Base-by-base conservation (phyloP, 2,888 invertebrate species). In the Drosophila cognata region DNA sequence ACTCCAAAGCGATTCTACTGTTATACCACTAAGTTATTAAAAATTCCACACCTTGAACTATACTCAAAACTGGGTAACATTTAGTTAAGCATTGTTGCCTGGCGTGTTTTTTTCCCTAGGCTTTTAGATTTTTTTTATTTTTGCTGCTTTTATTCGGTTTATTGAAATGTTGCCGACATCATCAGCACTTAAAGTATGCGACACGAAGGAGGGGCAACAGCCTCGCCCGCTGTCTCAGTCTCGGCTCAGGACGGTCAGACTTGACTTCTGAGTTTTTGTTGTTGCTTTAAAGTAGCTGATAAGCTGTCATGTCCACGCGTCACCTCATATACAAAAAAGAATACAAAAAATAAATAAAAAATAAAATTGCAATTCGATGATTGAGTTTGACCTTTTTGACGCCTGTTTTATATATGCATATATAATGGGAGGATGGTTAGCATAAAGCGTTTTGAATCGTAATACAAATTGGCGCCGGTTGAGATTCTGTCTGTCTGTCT, bases 301-400 rank as follows among this genome's bases (percentile, higher is more conserved):
- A 87, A 84, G 74, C 77, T 66, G 66, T 56, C 79, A 69, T 59
- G 66, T 75, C 77, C 73, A 74, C 73, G 72, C 79, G 76, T 41
- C 73, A 71, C 41, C 57, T 82, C 71, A 59, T 68, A 84, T 81
- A 74, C 13, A 25, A 57, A 51, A 41, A 38, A 43, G 50, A 46
- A 21, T 21, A 21, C 21, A 18, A 35, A 13, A 35, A 33, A 33
- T 33, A 21, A 21, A 58, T n/a, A 59, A 10, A 62, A 21, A 21
- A 21, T 7, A 62, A 74, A 74, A 60, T 25, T 79, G 79, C 60
- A 79, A 79, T 75, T 71, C 53, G 60, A 78, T 78, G 67, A 63
- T 60, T 58, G 53, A 29, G 48, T 43, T 74, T 78, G 79, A 78
- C 68, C 78, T 75, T 75, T 78, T 62, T 36, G 52, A 36, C 36